phyloP scores from a whole-genome alignment of 2,113 vertebrate species.

The Zosterops pallidus region DNA sequence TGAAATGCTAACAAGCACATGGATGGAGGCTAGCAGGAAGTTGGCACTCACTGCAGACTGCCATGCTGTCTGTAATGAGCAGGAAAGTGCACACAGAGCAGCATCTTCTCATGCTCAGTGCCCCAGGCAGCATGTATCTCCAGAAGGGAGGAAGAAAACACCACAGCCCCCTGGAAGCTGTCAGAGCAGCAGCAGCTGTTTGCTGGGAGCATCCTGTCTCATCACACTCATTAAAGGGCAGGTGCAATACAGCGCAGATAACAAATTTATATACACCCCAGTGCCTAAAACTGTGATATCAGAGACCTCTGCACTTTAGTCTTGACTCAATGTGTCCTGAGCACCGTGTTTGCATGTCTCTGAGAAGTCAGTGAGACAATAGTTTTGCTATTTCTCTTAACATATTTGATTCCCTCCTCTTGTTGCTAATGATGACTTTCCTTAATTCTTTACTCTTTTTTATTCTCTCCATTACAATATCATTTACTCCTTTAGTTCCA shows the following conservation, averaged over 20 bases:
- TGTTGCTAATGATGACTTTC: not conserved
- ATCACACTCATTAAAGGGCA: not conserved
- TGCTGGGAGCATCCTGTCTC: not conserved
- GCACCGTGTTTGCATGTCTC: not conserved
- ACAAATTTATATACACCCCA: not conserved
- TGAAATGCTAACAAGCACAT: not conserved
- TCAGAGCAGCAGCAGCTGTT: not conserved
- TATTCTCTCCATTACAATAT: not conserved
- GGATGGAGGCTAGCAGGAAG: not conserved
- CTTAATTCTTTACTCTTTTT: not conserved
- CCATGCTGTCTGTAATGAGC: not conserved
- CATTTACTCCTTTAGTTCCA: not conserved
- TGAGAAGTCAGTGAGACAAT: not conserved
- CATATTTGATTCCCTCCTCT: not conserved
- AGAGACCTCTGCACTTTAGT: not conserved
- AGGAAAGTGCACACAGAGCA: not conserved
- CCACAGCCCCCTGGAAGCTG: not conserved
- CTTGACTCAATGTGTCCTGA: not conserved
- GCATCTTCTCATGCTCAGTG: not conserved
- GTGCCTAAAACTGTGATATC: not conserved
- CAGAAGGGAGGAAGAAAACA: not conserved
- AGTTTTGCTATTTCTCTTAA: not conserved
- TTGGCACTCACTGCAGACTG: not conserved
- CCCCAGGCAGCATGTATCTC: not conserved
- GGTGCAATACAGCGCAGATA: not conserved